Base-by-base conservation (phyloP, 1,140 invertebrate species). In the Oscheius sp. region DNA sequence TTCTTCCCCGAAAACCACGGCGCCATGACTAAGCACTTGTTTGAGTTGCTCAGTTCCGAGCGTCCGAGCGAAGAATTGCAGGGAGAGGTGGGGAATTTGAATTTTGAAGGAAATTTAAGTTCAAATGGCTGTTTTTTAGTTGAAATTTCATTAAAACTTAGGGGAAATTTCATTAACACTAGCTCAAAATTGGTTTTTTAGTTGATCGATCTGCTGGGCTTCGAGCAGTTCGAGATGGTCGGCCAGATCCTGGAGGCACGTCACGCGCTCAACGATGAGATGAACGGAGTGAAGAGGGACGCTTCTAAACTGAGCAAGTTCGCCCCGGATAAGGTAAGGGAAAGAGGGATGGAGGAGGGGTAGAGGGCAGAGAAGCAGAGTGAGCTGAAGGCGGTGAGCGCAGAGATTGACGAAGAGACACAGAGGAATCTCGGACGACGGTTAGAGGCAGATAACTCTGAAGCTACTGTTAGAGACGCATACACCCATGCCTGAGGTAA, bases 151-250 rank as follows among this genome's bases (percentile, higher is more conserved):
- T 76, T 66, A 32, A 64, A 77, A 18, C 23, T 45, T 36, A n/a
- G 36, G 13, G 28, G 67, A 71, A 70, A 28, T 20, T 26, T 68
- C 15, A 76, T 73, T 32, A 29, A 1, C 7, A 68, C 28, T 77
- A 55, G 71, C 71, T 46, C 0, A 68, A 34, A 46, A 3, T 52
- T 79, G 71, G 10, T 28, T 46, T 84, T 84, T 63, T 79, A 89
- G 84, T 85, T 97, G 4, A 91, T 95, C 86, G 93, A 95, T 77
- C 85, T 95, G 23, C 87, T 92, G 66, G 92, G 94, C 3, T 93
- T 91, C 86, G 91, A 94, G 78, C 87, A 91, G 77, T 91, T 96
- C 84, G 91, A 93, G 79, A 88, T 95, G 42, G 91, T 95, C 58
- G 88, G 90, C 79, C 89, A 89, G 55, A 85, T 95, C 61, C 86